Evolutionary conservation across 1,140 invertebrate genomes (phyloP), one percentile per base, ranked within the genome.

Genomic region (Acromyrmex charruanus): DNA sequence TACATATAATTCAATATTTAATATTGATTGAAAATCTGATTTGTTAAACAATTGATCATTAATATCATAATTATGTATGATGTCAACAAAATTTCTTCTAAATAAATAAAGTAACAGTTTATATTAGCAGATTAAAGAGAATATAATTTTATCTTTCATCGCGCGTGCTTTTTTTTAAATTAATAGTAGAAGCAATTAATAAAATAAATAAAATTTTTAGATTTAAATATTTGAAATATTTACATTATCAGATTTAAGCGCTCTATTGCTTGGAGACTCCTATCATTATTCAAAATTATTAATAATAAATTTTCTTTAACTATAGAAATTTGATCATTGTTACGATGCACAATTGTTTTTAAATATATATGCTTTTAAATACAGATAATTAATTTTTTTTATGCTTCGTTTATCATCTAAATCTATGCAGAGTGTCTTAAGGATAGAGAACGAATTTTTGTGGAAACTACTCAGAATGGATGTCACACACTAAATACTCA

Each of bases 401-500:
- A 4, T 31, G 28, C 28, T 44, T 59, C 3, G 9, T 44, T 39
- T 6, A 28, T 55, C 10, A 59, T 12, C 14, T 28, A 12, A 18
- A 61, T 51, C 58, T n/a, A 39, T 3, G 18, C 7, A 10, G 14
- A 31, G 35, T 25, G 31, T 25, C 10, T 4, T 7, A 31, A 16
- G 79, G 18, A 31, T 55, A 25, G 71, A 72, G 18, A 53, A 72
- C 25, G 25, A 74, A 63, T 74, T 49, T 61, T 82, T n/a, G 18
- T 61, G 39, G 68, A 39, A 28, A 25, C 58, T 63, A 61, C 39
- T 61, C 39, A 6, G 74, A 74, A 49, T 74, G 55, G n/a, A 63
- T 58, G 80, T 84, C 68, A 74, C 79, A 44, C 18, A 71, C 69
- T 74, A 53, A 39, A 28, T 49, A 61, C 18, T 49, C 80, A 39